Evolutionary conservation across 2,797 vertebrate genomes (phyloP), one percentile per base, ranked within the genome.

Genomic region (Ctenopoma kingsleyae): DNA sequence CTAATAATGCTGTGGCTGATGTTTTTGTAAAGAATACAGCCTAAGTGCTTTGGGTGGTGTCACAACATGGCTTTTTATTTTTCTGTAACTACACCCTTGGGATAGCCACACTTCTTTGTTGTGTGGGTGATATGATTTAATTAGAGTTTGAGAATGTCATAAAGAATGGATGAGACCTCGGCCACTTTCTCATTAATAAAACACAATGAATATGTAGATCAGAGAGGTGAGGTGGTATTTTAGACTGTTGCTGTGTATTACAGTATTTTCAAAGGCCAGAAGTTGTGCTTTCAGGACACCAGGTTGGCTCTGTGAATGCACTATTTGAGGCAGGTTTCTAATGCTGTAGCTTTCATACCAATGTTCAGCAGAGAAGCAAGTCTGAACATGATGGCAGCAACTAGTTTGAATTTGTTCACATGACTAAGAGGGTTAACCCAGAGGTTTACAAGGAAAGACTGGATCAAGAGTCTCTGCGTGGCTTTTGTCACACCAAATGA

Each of bases 121-220:
- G 52, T 68, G 41, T 20, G 66, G 48, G 55, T 75, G 52, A 64
- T 50, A 8, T 57, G 53, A 86, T 82, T 8, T 80, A 88, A 83
- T 86, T 65, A 57, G 81, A 4, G 10, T 75, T 85, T 84, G 17
- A 30, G 58, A 70, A 72, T 68, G 50, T 56, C 62, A 84, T 89
- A 74, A 90, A 86, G 61, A 85, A 85, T 86, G 54, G 16, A 87
- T 87, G 79, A 89, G 74, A 66, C 3, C 16, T 46, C 55, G 64
- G 55, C 60, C 62, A 75, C 66, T 51, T 60, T 54, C 62, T 77
- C 56, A 72, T 81, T 48, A 81, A 85, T 79, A 71, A 88, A 79
- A 74, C 71, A 83, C 53, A 5, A 2, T 36, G 56, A 44, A 27
- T 51, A 73, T 80, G 78, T 54, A 63, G 77, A 69, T 74, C 49